These are phyloP conservation scores for Tyria jacobaeae DNA, from an alignment of 2,888 invertebrate species.

Conservation along the genomic window DNA sequence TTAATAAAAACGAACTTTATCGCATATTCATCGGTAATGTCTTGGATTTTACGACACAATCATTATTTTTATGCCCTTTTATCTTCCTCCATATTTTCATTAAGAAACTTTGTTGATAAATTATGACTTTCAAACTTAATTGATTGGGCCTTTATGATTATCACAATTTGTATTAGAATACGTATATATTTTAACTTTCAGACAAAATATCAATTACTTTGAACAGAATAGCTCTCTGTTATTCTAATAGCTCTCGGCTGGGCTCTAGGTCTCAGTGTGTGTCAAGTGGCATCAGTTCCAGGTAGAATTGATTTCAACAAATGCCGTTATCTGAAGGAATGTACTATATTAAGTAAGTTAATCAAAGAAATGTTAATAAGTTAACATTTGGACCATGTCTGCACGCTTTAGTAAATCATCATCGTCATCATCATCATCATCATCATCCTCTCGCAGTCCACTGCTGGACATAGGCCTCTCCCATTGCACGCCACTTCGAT, in stretches of 20 bases:
- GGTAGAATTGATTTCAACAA: neutral
- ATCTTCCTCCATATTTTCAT: constrained; percentile 56
- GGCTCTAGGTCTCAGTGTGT: no score
- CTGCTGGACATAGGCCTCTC: no score
- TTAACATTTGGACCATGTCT: neutral
- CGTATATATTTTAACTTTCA: no score
- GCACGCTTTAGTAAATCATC: neutral
- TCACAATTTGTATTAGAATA: neutral
- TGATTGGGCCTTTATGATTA: neutral
- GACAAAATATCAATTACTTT: no score
- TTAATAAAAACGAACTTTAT: constrained; percentile 45
- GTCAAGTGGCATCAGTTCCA: no score
- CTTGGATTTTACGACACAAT: constrained; percentile 54
- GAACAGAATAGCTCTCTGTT: no score
- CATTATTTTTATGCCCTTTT: constrained; percentile 63
- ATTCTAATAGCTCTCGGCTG: no score
- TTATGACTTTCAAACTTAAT: neutral
- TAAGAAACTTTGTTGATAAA: constrained; percentile 51
- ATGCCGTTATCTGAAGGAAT: no score
- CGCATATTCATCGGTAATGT: constrained; percentile 47
- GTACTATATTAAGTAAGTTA: neutral
- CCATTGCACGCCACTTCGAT: no score
- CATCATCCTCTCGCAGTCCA: no score
- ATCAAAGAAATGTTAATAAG: neutral
- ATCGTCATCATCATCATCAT: no score